A percentile compares a stretch with the other conserved stretches of the same genome.
Evolutionary conservation across 2,888 invertebrate genomes (phyloP).

Genomic region (Agonopterix arenella): DNA sequence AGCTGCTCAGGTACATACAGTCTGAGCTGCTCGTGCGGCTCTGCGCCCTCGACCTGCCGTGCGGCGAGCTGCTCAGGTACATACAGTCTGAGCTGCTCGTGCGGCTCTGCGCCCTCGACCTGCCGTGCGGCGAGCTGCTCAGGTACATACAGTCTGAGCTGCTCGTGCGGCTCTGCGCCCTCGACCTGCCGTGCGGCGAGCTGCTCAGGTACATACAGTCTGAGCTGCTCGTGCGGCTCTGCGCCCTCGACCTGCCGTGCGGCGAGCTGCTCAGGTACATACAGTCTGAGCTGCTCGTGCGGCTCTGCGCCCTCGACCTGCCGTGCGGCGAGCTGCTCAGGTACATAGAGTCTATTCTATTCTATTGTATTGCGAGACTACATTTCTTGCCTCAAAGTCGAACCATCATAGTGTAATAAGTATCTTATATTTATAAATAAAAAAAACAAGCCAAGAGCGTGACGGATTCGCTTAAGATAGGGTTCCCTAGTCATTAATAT

Average conservation of each 20-base stretch:
- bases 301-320: slow-evolving; percentile 38
- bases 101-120: slow-evolving; percentile 10
- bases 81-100: slow-evolving; percentile 22
- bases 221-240: slow-evolving; percentile 28
- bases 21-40: slow-evolving; percentile 28
- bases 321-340: slow-evolving; percentile 18
- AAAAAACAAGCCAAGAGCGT: no score
- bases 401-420: no score
- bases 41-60: slow-evolving; percentile 41
- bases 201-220: background rate
- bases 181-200: slow-evolving; percentile 30
- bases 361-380: no score
- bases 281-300: slow-evolving; percentile 28
- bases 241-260: slow-evolving; percentile 38
- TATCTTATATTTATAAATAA: no score
- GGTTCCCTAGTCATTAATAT: no score
- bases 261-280: slow-evolving; percentile 23
- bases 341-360: no score
- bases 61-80: slow-evolving; percentile 21
- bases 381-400: no score
- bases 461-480: no score
- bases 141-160: no score
- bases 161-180: slow-evolving; percentile 34
- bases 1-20: slow-evolving; percentile 19
- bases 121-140: no score